phyloP scores from a whole-genome alignment of 2,888 invertebrate species.

The Rhagium mordax region DNA sequence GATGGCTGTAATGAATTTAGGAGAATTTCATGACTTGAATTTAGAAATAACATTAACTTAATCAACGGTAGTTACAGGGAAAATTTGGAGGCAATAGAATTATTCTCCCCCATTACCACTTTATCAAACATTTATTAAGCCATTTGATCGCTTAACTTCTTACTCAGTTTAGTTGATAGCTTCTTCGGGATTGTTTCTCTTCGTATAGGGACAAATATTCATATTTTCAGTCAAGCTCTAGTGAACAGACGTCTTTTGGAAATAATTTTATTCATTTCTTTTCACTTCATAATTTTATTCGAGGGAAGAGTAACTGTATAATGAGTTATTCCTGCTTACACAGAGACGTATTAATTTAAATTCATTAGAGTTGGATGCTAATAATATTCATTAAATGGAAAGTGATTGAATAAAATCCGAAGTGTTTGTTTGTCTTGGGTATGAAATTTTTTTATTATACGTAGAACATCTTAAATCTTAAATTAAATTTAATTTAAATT shows the following conservation, averaged over 20 bases:
- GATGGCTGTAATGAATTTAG: conserved; percentile 28
- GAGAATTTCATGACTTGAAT: conserved; percentile 30
- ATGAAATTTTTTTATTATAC: no score
- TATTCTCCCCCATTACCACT: conserved; percentile 30
- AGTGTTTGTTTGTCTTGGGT: no score
- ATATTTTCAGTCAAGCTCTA: not conserved
- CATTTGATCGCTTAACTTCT: conserved; percentile 5
- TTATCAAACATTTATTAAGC: conserved; percentile 32
- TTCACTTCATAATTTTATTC: no score
- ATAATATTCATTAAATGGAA: no score
- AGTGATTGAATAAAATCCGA: no score
- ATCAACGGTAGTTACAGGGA: conserved; percentile 26
- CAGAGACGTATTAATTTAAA: no score
- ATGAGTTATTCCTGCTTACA: no score
- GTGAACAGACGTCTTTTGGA: not conserved
- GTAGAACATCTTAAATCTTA: no score
- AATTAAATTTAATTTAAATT: no score
- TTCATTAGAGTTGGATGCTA: no score
- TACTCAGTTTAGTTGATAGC: not conserved
- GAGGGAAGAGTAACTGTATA: no score
- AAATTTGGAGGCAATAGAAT: conserved; percentile 24
- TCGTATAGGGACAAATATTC: not conserved
- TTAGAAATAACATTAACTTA: conserved; percentile 34
- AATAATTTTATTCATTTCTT: no score
- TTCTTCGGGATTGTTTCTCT: not conserved